Conservation (phyloP, 2,113 vertebrate species). For the Sylvietta virens region DNA sequence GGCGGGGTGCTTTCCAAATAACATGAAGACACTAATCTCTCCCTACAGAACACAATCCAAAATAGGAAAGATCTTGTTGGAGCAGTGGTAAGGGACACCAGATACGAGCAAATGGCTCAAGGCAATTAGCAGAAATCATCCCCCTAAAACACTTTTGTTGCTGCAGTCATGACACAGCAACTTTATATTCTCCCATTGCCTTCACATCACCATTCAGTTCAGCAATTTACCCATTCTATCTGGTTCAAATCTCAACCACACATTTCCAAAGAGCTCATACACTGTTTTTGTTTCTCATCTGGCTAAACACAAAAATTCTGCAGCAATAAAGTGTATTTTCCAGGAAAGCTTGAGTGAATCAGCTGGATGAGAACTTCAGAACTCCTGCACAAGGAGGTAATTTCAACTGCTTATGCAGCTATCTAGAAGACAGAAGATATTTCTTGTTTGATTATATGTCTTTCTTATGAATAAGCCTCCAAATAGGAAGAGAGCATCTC, state of each 20-base stretch:
- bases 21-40: not conserved
- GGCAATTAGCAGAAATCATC: not conserved
- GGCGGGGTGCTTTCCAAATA: not conserved
- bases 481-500: not conserved
- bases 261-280: not conserved
- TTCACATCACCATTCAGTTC: not conserved
- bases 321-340: not conserved
- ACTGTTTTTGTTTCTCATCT: not conserved
- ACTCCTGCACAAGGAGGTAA: not conserved
- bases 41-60: not conserved
- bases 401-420: not conserved
- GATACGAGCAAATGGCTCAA: not conserved
- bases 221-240: not conserved
- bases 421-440: not conserved
- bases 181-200: not conserved
- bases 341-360: not conserved
- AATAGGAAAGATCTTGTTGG: constrained; percentile 10
- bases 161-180: not conserved
- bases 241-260: not conserved
- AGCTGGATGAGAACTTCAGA: not conserved
- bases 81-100: not conserved
- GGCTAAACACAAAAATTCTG: not conserved
- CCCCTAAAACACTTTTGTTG: not conserved
- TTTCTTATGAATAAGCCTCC: not conserved
- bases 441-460: not conserved